Percentiles rank a stretch among this genome's conserved stretches.
Conservation (phyloP, 2,888 invertebrate species). For the Diachrysia chrysitis region DNA sequence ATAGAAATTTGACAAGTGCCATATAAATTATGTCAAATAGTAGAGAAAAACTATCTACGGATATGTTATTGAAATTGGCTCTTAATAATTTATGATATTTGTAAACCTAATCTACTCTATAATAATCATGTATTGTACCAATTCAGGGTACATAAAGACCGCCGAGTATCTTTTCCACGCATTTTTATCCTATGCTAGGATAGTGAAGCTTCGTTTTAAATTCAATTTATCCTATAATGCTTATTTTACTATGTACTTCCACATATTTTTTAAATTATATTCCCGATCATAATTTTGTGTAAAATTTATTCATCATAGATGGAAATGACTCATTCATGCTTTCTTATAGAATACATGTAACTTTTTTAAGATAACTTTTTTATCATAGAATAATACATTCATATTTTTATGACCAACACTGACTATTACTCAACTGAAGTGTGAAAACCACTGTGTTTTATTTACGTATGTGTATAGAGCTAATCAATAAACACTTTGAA, state of each 20-base stretch:
- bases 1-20: no score
- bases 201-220: no score
- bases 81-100: no score
- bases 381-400: not conserved
- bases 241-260: no score
- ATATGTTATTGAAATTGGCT: no score
- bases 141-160: not conserved
- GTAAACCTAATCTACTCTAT: not conserved
- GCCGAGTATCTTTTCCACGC: not conserved
- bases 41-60: no score
- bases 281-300: no score
- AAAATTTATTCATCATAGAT: not conserved
- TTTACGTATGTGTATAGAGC: no score
- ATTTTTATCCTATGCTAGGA: not conserved
- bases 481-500: not conserved
- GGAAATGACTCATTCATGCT: slow-evolving; percentile 1
- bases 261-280: no score
- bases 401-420: not conserved
- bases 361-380: not conserved
- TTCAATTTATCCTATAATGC: no score
- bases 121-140: not conserved
- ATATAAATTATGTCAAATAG: no score
- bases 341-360: not conserved
- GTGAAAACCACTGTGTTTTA: not conserved
- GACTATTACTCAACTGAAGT: not conserved